Conservation (phyloP, 1,140 invertebrate species). For the Portunus trituberculatus region DNA sequence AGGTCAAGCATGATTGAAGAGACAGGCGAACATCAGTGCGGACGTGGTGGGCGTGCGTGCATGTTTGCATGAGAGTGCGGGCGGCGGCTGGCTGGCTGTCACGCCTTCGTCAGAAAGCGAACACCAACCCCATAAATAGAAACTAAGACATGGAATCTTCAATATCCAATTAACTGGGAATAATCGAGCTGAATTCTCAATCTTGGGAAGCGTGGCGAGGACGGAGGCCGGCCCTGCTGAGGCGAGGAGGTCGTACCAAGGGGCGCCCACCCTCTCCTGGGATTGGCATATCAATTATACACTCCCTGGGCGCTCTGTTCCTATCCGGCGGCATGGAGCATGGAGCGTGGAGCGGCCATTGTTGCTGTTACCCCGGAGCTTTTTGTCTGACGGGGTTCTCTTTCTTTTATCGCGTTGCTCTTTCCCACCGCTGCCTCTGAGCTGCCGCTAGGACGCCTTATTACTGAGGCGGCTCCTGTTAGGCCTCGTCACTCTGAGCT, state of each 20-base stretch:
- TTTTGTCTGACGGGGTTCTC: neutral
- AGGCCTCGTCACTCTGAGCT: no score
- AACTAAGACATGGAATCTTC: neutral
- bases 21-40: no score
- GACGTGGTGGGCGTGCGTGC: no score
- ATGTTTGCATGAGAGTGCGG: no score
- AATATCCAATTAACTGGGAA: neutral
- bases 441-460: neutral
- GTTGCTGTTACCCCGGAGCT: neutral
- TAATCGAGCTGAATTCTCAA: neutral
- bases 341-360: neutral
- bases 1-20: no score
- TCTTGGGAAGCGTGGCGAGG: neutral
- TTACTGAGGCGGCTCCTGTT: no score
- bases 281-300: constrained; percentile 23
- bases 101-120: no score
- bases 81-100: no score
- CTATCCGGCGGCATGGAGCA: neutral
- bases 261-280: neutral
- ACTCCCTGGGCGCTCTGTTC: neutral
- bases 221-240: neutral
- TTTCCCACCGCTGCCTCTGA: neutral
- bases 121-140: neutral
- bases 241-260: neutral
- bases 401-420: neutral